Conservation (phyloP, 2,113 vertebrate species). For the Prunella himalayana region DNA sequence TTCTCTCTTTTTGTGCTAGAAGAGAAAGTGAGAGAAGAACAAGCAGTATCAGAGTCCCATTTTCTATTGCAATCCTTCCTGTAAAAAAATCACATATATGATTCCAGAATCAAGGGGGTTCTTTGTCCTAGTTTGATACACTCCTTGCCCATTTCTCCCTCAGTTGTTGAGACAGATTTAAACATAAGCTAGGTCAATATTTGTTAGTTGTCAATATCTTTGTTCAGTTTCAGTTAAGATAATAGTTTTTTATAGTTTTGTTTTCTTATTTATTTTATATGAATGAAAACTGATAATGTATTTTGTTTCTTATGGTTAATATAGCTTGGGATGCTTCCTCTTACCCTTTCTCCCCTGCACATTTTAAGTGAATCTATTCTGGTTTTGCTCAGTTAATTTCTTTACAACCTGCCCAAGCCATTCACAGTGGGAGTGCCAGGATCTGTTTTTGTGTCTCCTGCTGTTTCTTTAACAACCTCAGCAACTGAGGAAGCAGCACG, state of each 20-base stretch:
- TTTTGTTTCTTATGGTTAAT: neutral
- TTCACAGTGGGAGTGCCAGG: neutral
- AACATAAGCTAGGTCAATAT: neutral
- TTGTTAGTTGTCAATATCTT: neutral
- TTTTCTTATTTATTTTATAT: neutral
- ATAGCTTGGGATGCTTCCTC: neutral
- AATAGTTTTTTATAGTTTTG: neutral
- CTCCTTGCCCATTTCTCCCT: neutral
- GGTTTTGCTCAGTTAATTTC: constrained; percentile 24
- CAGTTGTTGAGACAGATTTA: neutral
- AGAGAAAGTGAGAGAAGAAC: neutral
- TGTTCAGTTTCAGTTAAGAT: neutral
- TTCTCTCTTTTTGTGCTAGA: neutral
- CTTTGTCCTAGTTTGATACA: neutral
- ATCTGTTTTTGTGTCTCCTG: neutral
- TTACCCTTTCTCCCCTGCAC: neutral
- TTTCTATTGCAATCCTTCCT: neutral
- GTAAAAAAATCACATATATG: neutral
- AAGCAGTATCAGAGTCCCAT: neutral
- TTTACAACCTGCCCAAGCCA: neutral
- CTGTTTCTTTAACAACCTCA: neutral
- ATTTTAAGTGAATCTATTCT: neutral
- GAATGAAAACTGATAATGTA: neutral
- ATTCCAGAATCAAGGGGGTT: neutral
- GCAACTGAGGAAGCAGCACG: neutral